Base-by-base conservation (phyloP, 2,888 invertebrate genomes). In the Drosophila robusta region DNA sequence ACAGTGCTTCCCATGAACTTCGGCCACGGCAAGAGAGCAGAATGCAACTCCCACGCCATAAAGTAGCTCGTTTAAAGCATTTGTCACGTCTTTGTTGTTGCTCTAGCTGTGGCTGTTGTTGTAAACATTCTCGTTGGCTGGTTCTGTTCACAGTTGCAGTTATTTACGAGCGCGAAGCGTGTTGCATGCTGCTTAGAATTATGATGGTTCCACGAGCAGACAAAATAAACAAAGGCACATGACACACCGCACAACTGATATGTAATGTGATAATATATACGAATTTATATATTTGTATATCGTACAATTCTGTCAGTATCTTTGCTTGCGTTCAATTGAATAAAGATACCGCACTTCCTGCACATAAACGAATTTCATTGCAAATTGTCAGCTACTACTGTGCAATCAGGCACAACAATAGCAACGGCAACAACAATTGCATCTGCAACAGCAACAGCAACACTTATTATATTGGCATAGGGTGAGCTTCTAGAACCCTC, bases 331-430 rank as follows among this genome's bases (percentile, higher is more conserved):
- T 39, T 18, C 29, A 16, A 32, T 36, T 45, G 18, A 67, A 65
- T 57, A 45, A 50, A 51, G 18, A 57, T 42, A 56, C 34, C 44
- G 45, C 75, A 69, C 34, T 69, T 74, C 50, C 75, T 57, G 56
- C 32, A 44, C 45, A 22, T 72, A 56, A 68, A 50, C 57, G 55
- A 74, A 52, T 78, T 55, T 60, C 68, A 54, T 67, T 65, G 78
- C 78, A 89, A 83, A 88, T 87, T 88, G 72, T 72, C 82, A 84
- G 85, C 78, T 84, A 84, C 89, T 89, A 80, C 87, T 87, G 89
- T 84, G 72, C 68, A 87, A 83, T 83, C 87, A 84, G 66, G 46
- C 70, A 22, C 51, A 72, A 72, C 72, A 81, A 77, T 39, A 56
- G 57, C 65, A 64, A 64, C 54, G 51, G 69, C 58, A 46, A 41